Conservation (phyloP, 2,113 vertebrate genomes). For the Gobio gobio region DNA sequence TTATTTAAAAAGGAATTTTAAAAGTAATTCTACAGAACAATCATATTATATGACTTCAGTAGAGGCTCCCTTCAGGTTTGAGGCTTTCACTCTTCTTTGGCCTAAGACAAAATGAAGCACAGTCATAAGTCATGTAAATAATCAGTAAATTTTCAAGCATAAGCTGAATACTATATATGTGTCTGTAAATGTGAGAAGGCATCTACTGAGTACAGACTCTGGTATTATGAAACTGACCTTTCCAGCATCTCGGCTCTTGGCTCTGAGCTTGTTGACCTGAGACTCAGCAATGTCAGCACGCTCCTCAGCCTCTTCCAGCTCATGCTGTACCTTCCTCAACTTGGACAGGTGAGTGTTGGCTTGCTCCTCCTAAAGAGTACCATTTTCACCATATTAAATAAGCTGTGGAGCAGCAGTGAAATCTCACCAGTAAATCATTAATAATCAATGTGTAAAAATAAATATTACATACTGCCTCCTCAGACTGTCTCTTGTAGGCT, state of each 20-base stretch:
- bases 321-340: slow-evolving; percentile 81
- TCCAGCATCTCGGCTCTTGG: slow-evolving; percentile 78
- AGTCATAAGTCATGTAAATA: background rate
- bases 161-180: background rate
- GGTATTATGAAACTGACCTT: slow-evolving; percentile 64
- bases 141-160: background rate
- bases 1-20: slow-evolving; percentile 21
- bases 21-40: background rate
- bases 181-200: background rate
- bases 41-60: slow-evolving; percentile 45
- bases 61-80: background rate
- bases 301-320: slow-evolving; percentile 84
- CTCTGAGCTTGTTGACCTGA: slow-evolving; percentile 82
- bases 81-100: slow-evolving; percentile 48
- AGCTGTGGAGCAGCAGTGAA: background rate
- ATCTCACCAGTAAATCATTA: background rate
- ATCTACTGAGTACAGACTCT: background rate
- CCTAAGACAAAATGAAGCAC: slow-evolving; percentile 11
- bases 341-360: slow-evolving; percentile 71
- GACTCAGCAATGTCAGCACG: slow-evolving; percentile 82
- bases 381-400: background rate
- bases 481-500: slow-evolving; percentile 90
- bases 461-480: slow-evolving; percentile 74
- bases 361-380: slow-evolving; percentile 68
- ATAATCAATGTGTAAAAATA: background rate